Base-by-base conservation (phyloP, 2,113 vertebrate species). In the Conger conger region DNA sequence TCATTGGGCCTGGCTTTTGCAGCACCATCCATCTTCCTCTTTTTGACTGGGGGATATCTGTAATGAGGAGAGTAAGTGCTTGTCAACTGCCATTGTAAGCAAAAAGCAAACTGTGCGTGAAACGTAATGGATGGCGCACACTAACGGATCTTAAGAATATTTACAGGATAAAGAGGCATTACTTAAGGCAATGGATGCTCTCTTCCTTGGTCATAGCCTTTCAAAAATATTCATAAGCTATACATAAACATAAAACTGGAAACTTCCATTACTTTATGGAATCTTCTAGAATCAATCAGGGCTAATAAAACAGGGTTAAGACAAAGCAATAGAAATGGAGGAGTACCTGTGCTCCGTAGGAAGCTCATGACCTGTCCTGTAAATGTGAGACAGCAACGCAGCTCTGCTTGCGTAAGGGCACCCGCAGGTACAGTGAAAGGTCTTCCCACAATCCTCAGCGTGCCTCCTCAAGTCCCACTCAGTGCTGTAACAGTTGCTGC, bases 331-430 rank as follows among this genome's bases (percentile, higher is more conserved):
- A 40, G 17, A 54, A 6, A 20, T 35, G 20, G 37, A 1, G n/a
- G 45, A 6, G 81, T 93, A 95, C 98, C 98, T 98, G 96, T 99
- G 97, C 87, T 99, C 98, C 82, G 95, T 95, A n/a, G 98, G 98
- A 83, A 99, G 96, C 95, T 99, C 97, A 6, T 99, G 98, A 84
- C 98, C 98, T 0, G 97, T 99, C 89, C 98, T 95, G 95, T 99
- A 98, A 92, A 97, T 93, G 54, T 99, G 98, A 0, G 97, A 99
- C 89, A 99, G 92, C 0, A 99, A 85, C 0, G 97, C 97, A 0
- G 97, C 97, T 84, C 98, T 95, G 88, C 98, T 99, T 84, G 98
- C 97, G 3, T 99, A 99, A 0, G 98, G 98, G 87, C 98, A 99
- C 82, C 98, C 98, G 85, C 98, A 99, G 0, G 98, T 99, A 87